Conservation (phyloP, 2,888 invertebrate species). For the Melikaiella ostensackeni region DNA sequence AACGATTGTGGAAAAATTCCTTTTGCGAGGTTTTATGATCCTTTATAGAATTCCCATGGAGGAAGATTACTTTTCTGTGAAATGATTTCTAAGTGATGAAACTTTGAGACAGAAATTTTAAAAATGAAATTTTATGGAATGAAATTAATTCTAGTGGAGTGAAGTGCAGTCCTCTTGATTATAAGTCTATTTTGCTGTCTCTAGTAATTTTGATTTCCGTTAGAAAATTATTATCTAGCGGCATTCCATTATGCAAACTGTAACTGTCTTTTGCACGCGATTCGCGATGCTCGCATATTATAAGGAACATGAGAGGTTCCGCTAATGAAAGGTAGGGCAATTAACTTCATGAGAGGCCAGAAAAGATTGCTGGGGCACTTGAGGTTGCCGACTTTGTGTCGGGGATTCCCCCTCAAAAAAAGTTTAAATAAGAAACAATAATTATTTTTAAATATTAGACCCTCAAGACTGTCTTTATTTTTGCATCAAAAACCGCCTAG, state of each 20-base stretch:
- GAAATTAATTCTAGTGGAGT: too few relatives aligned
- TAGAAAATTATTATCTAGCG: not conserved
- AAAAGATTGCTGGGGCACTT: not conserved
- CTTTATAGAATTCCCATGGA: not conserved
- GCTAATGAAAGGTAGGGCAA: not conserved
- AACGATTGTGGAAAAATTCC: not conserved
- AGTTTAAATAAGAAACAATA: too few relatives aligned
- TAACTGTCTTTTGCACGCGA: conserved; percentile 2
- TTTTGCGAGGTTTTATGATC: not conserved
- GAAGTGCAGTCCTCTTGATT: not conserved
- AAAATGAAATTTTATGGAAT: too few relatives aligned
- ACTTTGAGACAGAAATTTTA: too few relatives aligned
- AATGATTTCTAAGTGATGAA: too few relatives aligned
- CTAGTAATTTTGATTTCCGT: not conserved
- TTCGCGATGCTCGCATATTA: not conserved
- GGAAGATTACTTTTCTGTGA: too few relatives aligned
- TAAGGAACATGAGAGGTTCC: not conserved
- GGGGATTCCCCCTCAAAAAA: too few relatives aligned
- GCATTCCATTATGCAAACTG: not conserved
- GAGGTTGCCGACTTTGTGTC: not conserved
- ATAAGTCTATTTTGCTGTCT: not conserved
- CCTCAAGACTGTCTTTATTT: too few relatives aligned
- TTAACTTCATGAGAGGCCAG: not conserved
- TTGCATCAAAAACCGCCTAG: too few relatives aligned
- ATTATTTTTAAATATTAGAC: too few relatives aligned